A percentile compares a stretch with the other conserved stretches of the same genome.
These are phyloP conservation scores for Microctenopoma steveboyesi DNA, from an alignment of 2,797 vertebrate species.

Conservation along the genomic window DNA sequence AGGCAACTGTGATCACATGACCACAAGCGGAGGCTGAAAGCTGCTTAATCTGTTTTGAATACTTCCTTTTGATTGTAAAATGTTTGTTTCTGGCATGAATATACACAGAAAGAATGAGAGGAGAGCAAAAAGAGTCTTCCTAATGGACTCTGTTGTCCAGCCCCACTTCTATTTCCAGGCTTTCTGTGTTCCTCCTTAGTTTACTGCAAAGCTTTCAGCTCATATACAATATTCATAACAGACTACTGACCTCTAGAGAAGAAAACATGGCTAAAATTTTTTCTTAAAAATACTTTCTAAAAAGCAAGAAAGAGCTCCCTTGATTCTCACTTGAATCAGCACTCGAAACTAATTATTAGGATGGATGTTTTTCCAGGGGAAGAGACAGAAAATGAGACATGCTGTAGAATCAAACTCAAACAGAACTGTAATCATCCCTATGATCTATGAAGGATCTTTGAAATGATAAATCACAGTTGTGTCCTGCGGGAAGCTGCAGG, in stretches of 20 bases:
- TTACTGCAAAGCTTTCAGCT: constrained; percentile 57
- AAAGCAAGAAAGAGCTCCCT: constrained; percentile 1
- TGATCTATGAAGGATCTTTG: constrained; percentile 23
- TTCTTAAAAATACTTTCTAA: constrained; percentile 17
- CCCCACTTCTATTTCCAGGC: constrained; percentile 48
- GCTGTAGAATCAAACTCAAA: constrained; percentile 12
- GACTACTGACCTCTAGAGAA: constrained; percentile 41
- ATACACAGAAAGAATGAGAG: neutral
- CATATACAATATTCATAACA: constrained; percentile 71
- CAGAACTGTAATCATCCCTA: neutral
- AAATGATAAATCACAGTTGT: constrained; percentile 5
- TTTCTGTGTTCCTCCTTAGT: constrained; percentile 21
- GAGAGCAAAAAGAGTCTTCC: neutral
- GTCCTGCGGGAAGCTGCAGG: neutral
- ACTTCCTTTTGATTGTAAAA: neutral
- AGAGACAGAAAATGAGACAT: neutral
- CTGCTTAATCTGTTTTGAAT: constrained; percentile 29
- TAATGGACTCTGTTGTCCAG: constrained; percentile 59
- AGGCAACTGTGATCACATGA: constrained; percentile 57
- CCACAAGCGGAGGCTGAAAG: constrained; percentile 16
- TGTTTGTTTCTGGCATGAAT: constrained; percentile 10
- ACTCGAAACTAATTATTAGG: neutral
- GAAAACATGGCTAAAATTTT: constrained; percentile 16
- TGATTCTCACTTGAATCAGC: constrained; percentile 4
- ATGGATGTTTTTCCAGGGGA: neutral